Evolutionary conservation across 1,140 invertebrate species (phyloP).

Genomic region (Camponotus pennsylvanicus): DNA sequence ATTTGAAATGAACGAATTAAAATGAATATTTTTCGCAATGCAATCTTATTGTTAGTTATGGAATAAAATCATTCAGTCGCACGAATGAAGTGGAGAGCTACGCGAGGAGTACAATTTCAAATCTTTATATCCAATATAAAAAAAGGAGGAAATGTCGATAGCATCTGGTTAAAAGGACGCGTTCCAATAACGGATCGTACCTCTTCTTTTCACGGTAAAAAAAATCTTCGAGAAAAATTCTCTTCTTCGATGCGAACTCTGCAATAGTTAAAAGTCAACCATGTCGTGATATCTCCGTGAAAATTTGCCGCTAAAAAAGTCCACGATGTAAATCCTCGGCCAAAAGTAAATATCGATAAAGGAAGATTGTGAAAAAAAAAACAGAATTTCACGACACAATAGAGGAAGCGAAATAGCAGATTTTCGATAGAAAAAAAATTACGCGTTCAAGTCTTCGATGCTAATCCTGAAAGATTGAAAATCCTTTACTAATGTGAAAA

Average conservation of each 20-base stretch:
- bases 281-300: constrained; percentile 23
- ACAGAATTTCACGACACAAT: background rate
- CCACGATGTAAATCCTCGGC: constrained; percentile 34
- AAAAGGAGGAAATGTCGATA: constrained; percentile 39
- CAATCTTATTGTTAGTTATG: background rate
- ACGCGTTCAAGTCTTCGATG: background rate
- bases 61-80: constrained; percentile 1
- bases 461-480: background rate
- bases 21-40: background rate
- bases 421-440: constrained; percentile 21
- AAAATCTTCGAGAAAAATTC: background rate
- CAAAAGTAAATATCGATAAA: constrained; percentile 38
- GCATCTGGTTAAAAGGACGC: constrained; percentile 33
- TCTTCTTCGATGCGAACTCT: constrained; percentile 14
- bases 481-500: background rate
- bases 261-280: background rate
- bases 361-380: constrained; percentile 27
- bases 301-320: constrained; percentile 26
- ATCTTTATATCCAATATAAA: constrained; percentile 14
- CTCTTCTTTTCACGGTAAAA: constrained; percentile 18
- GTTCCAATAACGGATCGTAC: constrained; percentile 41
- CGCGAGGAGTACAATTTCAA: constrained; percentile 25
- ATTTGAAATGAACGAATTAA: constrained; percentile 15
- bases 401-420: background rate
- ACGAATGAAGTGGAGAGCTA: constrained; percentile 8